Base-by-base conservation (phyloP, 2,888 invertebrate genomes). In the Ochropacha duplaris region DNA sequence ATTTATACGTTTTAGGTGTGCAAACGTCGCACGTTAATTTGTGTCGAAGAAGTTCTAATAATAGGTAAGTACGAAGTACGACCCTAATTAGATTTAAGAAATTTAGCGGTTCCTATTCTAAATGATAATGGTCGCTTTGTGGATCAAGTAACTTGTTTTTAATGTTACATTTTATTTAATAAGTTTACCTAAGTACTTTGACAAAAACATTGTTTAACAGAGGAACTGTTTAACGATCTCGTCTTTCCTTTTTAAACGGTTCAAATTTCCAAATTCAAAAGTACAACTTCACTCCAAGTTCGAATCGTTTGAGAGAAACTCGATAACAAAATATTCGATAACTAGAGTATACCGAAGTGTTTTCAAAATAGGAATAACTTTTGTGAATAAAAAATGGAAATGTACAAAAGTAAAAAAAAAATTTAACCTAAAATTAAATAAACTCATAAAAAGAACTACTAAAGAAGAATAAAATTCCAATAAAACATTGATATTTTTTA, bases 1-100 rank as follows among this genome's bases (percentile, higher is more conserved):
- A 88, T 88, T 88, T 88, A 87, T 87, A 81, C 83, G 86, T 83
- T 86, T 88, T 83, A 83, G 84, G 87, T 85, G 87, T 82, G 79
- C 61, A 57, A 59, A 56, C 56, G 55, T 49, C 60, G 14, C 22
- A 31, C 55, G 55, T 49, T 28, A 55, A 49, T 55, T 49, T 49
- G 28, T 49, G 31, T 31, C 49, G 68, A 58, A 68, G 67, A 71
- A 69, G 62, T 71, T 68, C 71, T 72, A 70, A 74, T 74, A 71
- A 73, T 71, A 34, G 65, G 62, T 62, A 61, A 64, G 62, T 62
- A 62, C 61, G 55, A 61, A 64, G 62, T 62, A 62, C 61, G 55
- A 56, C 57, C 59, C 67, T 72, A 73, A 73, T 74, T 71, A 71
- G 64, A 58, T 73, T 70, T 62, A 50, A 39, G 49, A 58, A 65